Conservation (phyloP, 2,113 vertebrate species). For the Marmota monax region DNA sequence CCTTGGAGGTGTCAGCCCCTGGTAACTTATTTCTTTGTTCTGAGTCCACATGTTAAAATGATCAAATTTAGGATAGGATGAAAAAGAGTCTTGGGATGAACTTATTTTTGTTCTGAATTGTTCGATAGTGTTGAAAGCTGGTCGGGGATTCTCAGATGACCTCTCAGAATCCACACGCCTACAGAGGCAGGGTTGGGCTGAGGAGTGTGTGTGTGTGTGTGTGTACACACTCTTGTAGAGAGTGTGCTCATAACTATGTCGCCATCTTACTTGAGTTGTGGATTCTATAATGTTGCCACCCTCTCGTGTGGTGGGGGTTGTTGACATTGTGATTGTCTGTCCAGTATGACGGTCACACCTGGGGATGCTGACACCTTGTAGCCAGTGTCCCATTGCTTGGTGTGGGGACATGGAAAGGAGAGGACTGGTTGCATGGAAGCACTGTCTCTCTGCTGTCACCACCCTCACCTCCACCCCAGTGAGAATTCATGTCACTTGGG, state of each 20-base stretch:
- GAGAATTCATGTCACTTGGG: too few species aligned
- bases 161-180: neutral
- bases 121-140: neutral
- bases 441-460: neutral
- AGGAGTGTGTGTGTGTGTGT: neutral
- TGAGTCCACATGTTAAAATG: neutral
- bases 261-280: neutral
- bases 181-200: neutral
- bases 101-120: neutral
- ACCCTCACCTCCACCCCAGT: accelerated
- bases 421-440: neutral
- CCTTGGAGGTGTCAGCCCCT: neutral
- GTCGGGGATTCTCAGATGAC: neutral
- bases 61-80: neutral
- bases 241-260: too few species aligned
- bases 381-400: neutral
- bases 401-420: neutral
- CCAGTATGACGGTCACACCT: neutral
- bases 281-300: neutral
- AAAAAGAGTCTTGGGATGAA: neutral
- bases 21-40: neutral
- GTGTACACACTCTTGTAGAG: neutral
- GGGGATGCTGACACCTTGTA: neutral
- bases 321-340: neutral
- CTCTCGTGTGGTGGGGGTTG: neutral